Evolutionary conservation across 2,888 invertebrate species (phyloP).

Genomic region (Platycnemis pennipes): DNA sequence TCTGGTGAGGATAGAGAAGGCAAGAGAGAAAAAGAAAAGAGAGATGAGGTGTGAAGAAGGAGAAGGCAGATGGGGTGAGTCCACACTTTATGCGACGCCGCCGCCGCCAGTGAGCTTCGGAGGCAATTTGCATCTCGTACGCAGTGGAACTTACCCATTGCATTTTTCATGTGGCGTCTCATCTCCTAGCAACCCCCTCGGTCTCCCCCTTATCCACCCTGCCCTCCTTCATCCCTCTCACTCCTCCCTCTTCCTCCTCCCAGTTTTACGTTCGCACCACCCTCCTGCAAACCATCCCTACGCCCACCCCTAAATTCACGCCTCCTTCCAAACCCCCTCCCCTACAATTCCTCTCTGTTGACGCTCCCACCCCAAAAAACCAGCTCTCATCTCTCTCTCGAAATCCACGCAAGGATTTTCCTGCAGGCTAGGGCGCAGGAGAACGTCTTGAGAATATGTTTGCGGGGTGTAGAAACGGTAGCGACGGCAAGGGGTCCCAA

Average conservation of each 20-base stretch:
- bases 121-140: constrained; percentile 62
- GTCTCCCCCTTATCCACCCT: too few species aligned
- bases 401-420: constrained; percentile 53
- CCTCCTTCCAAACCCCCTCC: constrained; percentile 5
- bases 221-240: neutral
- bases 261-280: neutral
- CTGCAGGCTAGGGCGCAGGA: neutral
- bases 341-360: neutral
- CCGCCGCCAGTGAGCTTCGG: constrained; percentile 30
- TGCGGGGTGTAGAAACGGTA: neutral
- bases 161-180: constrained; percentile 65
- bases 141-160: constrained; percentile 63
- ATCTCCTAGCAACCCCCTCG: neutral
- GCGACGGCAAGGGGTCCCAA: neutral
- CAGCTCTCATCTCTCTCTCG: neutral
- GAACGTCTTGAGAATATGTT: constrained; percentile 37
- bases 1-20: neutral
- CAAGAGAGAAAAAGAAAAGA: neutral
- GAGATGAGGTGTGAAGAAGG: neutral
- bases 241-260: neutral
- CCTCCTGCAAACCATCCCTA: neutral
- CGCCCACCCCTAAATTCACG: neutral
- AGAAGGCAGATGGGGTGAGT: neutral
- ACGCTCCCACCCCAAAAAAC: neutral
- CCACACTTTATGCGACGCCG: constrained; percentile 9